Evolutionary conservation across 2,113 vertebrate species (phyloP).

Genomic region (Aleadryas rufinucha): DNA sequence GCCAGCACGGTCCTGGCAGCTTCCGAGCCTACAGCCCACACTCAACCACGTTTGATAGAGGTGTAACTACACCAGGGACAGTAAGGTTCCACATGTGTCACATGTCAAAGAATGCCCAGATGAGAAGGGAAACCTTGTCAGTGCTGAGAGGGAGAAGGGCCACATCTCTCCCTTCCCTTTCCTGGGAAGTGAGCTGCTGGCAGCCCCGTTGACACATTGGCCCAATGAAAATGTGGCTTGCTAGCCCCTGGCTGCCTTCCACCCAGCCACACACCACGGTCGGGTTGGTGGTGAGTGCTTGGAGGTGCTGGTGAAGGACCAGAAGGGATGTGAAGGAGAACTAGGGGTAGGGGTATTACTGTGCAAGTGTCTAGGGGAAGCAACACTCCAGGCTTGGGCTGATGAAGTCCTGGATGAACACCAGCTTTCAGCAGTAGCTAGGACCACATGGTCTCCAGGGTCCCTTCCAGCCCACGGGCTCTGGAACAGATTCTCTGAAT

Average conservation of each 20-base stretch:
- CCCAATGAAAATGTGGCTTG: background rate
- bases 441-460: too few relatives aligned
- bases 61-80: background rate
- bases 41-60: background rate
- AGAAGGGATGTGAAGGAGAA: background rate
- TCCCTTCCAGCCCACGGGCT: background rate
- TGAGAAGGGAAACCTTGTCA: background rate
- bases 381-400: background rate
- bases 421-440: background rate
- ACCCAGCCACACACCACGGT: too few relatives aligned
- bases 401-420: background rate
- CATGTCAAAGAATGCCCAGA: background rate
- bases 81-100: background rate
- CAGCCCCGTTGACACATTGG: rapidly evolving
- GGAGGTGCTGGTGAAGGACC: background rate
- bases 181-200: background rate
- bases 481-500: background rate
- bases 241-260: background rate
- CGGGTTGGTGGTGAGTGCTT: background rate
- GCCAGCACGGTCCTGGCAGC: background rate
- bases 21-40: background rate
- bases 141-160: background rate
- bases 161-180: background rate
- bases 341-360: background rate
- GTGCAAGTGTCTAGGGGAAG: background rate